Conservation (phyloP, 2,888 invertebrate genomes). For the Rhamnusium bicolor region DNA sequence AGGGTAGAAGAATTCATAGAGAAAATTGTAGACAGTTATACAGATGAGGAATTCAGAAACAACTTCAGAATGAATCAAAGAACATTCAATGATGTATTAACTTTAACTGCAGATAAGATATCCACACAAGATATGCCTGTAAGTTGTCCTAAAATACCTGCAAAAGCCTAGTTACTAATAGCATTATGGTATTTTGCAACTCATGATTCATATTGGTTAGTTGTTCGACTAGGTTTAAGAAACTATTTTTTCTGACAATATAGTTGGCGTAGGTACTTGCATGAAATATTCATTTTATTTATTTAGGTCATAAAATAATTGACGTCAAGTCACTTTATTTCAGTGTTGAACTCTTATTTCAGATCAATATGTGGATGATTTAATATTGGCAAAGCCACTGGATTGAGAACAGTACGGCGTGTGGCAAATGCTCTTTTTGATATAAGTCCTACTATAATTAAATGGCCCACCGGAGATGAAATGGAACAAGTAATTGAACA, state of each 20-base stretch:
- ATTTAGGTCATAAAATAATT: too few relatives aligned
- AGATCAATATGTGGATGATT: constrained; percentile 33
- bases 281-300: too few relatives aligned
- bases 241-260: too few relatives aligned
- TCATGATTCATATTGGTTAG: constrained; percentile 32
- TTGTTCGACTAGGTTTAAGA: too few relatives aligned
- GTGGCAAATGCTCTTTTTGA: constrained; percentile 27
- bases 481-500: neutral
- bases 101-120: neutral
- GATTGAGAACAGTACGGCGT: constrained; percentile 23
- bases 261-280: too few relatives aligned
- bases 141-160: neutral
- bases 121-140: neutral
- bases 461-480: constrained; percentile 23
- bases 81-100: too few relatives aligned
- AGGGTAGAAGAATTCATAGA: too few relatives aligned
- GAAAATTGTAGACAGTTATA: too few relatives aligned
- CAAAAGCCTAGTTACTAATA: constrained; percentile 10
- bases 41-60: neutral
- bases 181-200: constrained; percentile 36
- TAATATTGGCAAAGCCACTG: constrained; percentile 28
- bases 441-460: constrained; percentile 18
- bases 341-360: neutral
- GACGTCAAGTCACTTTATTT: too few relatives aligned
- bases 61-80: constrained; percentile 12